Conservation (phyloP, 2,113 vertebrate species). For the Aviceda subcristata region DNA sequence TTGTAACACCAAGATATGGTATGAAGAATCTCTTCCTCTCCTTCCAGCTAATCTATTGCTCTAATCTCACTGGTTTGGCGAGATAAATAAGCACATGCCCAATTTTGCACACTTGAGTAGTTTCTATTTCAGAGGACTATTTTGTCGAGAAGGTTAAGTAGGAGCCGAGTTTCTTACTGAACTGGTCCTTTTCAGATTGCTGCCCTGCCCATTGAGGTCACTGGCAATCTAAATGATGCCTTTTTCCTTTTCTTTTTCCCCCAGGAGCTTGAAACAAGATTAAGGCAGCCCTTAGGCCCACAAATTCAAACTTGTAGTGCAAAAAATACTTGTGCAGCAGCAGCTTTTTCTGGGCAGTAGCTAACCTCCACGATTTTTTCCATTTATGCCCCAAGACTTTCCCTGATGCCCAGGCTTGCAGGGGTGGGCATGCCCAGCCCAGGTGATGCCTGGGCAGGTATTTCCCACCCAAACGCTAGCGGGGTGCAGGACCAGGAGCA, state of each 20-base stretch:
- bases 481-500: accelerated
- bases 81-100: neutral
- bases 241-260: neutral
- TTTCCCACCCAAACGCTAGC: neutral
- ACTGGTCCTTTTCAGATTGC: neutral
- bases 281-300: neutral
- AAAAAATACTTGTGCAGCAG: neutral
- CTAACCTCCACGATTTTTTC: neutral
- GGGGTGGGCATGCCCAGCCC: neutral
- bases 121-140: neutral
- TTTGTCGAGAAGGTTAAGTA: neutral
- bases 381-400: neutral
- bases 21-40: neutral
- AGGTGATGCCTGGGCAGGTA: neutral
- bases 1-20: neutral
- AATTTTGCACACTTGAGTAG: neutral
- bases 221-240: neutral
- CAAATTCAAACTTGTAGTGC: neutral
- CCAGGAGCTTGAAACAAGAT: neutral
- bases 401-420: neutral
- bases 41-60: neutral
- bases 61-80: neutral
- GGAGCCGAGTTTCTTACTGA: neutral
- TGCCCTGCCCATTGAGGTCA: neutral
- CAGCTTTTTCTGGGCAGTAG: neutral